phyloP scores from a whole-genome alignment of 1,140 invertebrate genomes.

The Leptestheria dahalacensis region DNA sequence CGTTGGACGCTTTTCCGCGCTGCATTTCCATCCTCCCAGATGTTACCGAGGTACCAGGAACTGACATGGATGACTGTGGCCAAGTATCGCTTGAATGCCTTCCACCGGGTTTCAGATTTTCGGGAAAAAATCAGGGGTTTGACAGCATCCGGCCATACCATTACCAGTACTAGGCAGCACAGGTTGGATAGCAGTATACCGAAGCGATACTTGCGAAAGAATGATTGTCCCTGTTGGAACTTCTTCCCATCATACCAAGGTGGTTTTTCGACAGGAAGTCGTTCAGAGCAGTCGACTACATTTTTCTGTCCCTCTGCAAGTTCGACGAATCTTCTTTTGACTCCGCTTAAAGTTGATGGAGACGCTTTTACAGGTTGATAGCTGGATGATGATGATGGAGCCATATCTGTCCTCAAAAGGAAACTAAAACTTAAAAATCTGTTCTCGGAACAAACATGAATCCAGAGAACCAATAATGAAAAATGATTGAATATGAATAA shows the following conservation, averaged over 20 bases:
- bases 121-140: constrained; percentile 45
- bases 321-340: no score
- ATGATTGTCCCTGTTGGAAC: constrained; percentile 33
- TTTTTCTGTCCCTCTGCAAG: no score
- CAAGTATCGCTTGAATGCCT: constrained; percentile 58
- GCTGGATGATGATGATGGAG: no score
- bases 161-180: constrained; percentile 39
- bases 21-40: constrained; percentile 31
- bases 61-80: constrained; percentile 53
- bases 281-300: no score
- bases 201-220: constrained; percentile 16
- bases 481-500: no score
- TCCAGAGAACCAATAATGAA: no score
- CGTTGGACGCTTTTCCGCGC: constrained; percentile 30
- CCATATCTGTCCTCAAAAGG: no score
- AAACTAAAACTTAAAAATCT: no score
- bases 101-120: constrained; percentile 41
- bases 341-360: no score
- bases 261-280: constrained; percentile 12
- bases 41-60: constrained; percentile 52
- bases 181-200: constrained; percentile 41
- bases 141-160: constrained; percentile 44
- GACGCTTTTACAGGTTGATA: no score
- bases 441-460: no score
- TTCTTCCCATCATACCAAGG: constrained; percentile 37